phyloP scores from a whole-genome alignment of 2,113 vertebrate species.

The Chloropsis cyanopogon region DNA sequence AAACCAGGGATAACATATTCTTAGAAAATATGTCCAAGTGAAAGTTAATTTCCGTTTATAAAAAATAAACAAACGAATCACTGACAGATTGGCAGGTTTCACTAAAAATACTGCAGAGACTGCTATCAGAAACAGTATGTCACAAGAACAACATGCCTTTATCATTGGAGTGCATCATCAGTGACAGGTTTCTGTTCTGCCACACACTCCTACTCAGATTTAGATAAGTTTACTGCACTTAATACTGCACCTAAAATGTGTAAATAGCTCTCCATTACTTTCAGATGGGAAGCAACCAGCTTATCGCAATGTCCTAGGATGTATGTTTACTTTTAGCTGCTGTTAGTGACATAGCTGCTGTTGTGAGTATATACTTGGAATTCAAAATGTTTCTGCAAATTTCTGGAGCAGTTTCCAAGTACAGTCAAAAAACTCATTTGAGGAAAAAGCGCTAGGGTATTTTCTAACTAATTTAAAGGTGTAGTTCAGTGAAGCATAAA shows the following conservation, averaged over 20 bases:
- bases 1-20: background rate
- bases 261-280: background rate
- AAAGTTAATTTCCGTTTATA: background rate
- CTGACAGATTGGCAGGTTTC: background rate
- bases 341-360: background rate
- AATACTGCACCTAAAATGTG: background rate
- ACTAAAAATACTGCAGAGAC: background rate
- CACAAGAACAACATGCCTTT: background rate
- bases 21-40: constrained; percentile 8
- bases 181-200: background rate
- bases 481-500: background rate
- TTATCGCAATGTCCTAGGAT: background rate
- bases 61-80: background rate
- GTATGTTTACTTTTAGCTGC: background rate
- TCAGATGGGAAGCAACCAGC: background rate
- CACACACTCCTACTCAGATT: background rate
- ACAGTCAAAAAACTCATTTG: background rate
- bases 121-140: background rate
- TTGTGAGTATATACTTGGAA: background rate
- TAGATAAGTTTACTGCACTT: background rate
- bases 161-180: background rate
- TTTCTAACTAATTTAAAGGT: background rate
- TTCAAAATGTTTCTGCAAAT: background rate
- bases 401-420: background rate
- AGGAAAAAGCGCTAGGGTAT: background rate